Conservation (phyloP, 2,113 vertebrate genomes). For the Notothenia coriiceps region DNA sequence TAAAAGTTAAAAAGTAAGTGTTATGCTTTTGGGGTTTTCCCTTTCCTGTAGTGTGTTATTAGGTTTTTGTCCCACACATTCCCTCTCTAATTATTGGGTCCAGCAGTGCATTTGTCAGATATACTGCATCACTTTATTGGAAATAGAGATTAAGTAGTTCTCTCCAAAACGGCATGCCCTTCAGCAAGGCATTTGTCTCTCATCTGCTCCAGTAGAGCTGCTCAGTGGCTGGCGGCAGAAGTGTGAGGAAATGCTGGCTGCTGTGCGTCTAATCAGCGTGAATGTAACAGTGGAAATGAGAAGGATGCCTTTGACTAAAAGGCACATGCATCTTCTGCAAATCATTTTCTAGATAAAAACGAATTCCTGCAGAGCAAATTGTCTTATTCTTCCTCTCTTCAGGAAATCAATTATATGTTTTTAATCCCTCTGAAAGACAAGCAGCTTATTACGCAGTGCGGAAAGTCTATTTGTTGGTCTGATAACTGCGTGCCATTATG, state of each 20-base stretch:
- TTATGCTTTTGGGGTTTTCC: no score
- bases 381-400: slow-evolving; percentile 6
- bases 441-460: neutral
- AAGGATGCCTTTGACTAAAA: neutral
- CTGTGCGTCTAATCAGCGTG: neutral
- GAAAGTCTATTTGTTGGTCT: slow-evolving; percentile 41
- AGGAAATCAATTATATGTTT: slow-evolving; percentile 29
- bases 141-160: slow-evolving; percentile 19
- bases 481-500: slow-evolving; percentile 40
- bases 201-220: slow-evolving; percentile 11
- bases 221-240: neutral
- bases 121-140: slow-evolving; percentile 1
- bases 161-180: slow-evolving; percentile 33
- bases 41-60: no score
- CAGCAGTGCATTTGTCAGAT: slow-evolving; percentile 3
- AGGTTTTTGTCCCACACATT: no score
- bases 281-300: slow-evolving; percentile 13
- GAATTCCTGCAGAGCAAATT: neutral
- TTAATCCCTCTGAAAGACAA: slow-evolving; percentile 21
- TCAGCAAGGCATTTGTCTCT: slow-evolving; percentile 36
- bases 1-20: no score
- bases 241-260: slow-evolving; percentile 8
- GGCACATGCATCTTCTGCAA: neutral
- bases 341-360: neutral
- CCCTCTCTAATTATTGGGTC: neutral